phyloP scores from a whole-genome alignment of 92 coral and sea anemone genomes.

The Porites divaricata region DNA sequence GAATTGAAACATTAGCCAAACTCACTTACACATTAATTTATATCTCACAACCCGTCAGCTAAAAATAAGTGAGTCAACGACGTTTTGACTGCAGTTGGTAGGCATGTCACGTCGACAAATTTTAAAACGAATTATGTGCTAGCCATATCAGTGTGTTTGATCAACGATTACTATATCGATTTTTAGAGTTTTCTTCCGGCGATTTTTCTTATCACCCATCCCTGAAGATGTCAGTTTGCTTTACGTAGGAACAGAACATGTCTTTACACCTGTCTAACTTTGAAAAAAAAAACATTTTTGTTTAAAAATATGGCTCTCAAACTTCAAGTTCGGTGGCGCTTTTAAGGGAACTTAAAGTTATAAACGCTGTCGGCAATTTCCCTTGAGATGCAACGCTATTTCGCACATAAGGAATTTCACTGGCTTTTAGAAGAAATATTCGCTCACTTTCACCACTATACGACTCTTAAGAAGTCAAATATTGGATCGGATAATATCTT shows the following conservation, averaged over 20 bases:
- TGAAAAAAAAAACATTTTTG: background rate
- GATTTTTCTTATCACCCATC: background rate
- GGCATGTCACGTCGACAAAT: background rate
- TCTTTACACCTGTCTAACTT: conserved; percentile 10
- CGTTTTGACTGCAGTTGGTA: too few relatives aligned
- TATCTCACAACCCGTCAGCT: too few relatives aligned
- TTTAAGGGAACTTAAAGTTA: background rate
- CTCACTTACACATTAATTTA: too few relatives aligned
- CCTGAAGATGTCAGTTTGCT: background rate
- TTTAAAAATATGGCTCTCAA: background rate
- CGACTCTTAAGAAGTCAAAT: conserved; percentile 1
- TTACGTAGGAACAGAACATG: background rate
- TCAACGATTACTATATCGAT: background rate
- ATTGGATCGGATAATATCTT: conserved; percentile 27
- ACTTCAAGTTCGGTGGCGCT: background rate
- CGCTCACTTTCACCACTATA: conserved; percentile 11
- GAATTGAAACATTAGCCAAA: too few relatives aligned
- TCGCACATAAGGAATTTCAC: conserved; percentile 28
- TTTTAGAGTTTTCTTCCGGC: background rate
- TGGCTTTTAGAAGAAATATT: background rate
- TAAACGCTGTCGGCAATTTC: conserved; percentile 14
- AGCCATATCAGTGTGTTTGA: background rate
- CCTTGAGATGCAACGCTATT: background rate
- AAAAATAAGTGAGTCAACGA: too few relatives aligned
- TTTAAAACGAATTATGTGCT: background rate